Conservation (phyloP, 2,797 vertebrate genomes). For the Manis pentadactyla region DNA sequence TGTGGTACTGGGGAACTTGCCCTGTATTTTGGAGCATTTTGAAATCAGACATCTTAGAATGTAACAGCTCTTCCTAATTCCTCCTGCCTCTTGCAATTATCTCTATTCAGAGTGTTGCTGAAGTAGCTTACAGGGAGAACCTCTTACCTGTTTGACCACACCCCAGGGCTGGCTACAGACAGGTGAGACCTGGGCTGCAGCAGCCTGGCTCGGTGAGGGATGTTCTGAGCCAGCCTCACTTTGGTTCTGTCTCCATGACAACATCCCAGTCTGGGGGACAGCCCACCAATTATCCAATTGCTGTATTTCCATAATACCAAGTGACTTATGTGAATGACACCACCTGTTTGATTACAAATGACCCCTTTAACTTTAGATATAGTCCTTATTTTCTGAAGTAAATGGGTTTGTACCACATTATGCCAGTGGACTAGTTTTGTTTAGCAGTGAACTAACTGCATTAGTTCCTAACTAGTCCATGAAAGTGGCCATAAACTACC, state of each 20-base stretch:
- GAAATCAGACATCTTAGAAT: background rate
- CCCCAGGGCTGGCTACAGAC: background rate
- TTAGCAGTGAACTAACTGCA: background rate
- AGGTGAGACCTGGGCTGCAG: background rate
- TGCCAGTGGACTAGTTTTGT: background rate
- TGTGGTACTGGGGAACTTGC: background rate
- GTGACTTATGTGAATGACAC: background rate
- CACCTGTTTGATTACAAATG: background rate
- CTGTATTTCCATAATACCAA: background rate
- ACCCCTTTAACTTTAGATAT: background rate
- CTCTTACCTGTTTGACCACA: background rate
- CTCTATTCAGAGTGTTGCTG: background rate
- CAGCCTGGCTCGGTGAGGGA: background rate
- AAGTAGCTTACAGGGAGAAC: background rate
- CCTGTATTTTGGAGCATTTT: background rate
- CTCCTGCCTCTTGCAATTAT: background rate
- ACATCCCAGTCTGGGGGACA: background rate
- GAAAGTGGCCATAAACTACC: background rate
- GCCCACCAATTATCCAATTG: background rate
- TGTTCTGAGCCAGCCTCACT: background rate
- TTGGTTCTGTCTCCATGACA: constrained; percentile 21
- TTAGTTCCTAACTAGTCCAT: background rate
- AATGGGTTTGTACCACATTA: background rate
- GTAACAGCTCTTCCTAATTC: background rate
- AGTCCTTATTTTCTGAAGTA: background rate